These are phyloP conservation scores for Sylvia atricapilla DNA, from an alignment of 2,113 vertebrate genomes.

Conservation along the genomic window DNA sequence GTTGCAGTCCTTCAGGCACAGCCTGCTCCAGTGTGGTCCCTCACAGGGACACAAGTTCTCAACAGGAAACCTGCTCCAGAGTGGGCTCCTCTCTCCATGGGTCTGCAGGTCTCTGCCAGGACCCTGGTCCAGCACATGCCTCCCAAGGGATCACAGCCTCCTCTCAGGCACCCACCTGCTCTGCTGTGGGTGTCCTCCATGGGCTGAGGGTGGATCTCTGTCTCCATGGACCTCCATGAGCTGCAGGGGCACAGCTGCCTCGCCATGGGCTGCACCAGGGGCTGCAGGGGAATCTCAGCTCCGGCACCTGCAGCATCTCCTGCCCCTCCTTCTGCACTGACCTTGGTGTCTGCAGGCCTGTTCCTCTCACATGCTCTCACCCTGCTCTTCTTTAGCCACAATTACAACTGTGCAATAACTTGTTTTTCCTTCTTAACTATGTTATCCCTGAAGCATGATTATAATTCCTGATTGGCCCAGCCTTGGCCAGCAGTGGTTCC, in stretches of 20 bases:
- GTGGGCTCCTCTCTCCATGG: accelerated
- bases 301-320: not conserved
- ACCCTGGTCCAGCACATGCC: not conserved
- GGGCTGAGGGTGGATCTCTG: not conserved
- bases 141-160: not conserved
- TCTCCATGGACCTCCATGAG: no score
- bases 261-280: accelerated
- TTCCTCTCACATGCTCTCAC: not conserved
- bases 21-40: not conserved
- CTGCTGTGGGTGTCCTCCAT: not conserved
- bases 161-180: not conserved
- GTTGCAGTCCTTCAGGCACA: not conserved
- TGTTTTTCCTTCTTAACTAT: not conserved
- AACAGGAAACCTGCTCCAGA: not conserved
- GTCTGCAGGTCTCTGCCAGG: not conserved
- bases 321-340: not conserved
- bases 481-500: not conserved
- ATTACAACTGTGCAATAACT: not conserved
- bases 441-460: not conserved
- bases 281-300: not conserved
- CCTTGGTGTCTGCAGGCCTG: not conserved
- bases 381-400: accelerated
- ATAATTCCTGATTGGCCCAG: not conserved
- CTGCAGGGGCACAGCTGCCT: not conserved
- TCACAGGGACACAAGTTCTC: not conserved